Evolutionary conservation across 1,140 invertebrate species (phyloP).

Genomic region (Kradibia gibbosae): DNA sequence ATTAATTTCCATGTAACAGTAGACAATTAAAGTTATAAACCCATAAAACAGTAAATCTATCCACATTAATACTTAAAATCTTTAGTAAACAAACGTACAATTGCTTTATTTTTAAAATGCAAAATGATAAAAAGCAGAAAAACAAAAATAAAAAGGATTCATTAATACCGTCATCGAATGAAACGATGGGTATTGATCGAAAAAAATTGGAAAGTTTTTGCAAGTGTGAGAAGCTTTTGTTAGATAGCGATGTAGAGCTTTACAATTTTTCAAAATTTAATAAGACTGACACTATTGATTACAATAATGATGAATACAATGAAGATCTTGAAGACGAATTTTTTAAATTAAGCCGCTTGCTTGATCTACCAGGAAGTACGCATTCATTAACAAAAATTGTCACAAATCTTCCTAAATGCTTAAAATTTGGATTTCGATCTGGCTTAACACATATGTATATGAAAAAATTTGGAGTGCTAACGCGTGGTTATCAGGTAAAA

Average conservation of each 20-base stretch:
- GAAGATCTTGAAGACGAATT: constrained; percentile 61
- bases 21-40: neutral
- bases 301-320: constrained; percentile 58
- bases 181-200: neutral
- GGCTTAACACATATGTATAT: constrained; percentile 62
- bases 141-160: neutral
- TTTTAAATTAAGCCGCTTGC: constrained; percentile 56
- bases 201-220: constrained; percentile 53
- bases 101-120: neutral
- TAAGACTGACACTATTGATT: constrained; percentile 46
- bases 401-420: constrained; percentile 57
- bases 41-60: neutral
- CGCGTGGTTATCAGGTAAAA: constrained; percentile 65
- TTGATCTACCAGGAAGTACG: constrained; percentile 61
- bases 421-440: constrained; percentile 61
- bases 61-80: neutral
- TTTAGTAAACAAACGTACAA: neutral
- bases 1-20: neutral
- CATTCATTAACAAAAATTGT: constrained; percentile 62
- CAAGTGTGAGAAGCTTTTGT: constrained; percentile 57
- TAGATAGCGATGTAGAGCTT: constrained; percentile 53
- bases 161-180: neutral
- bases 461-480: constrained; percentile 63
- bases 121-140: neutral
- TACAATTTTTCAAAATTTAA: constrained; percentile 49